Evolutionary conservation across 1,140 invertebrate species (phyloP).

Genomic region (Phymorhynchus buccinoides): DNA sequence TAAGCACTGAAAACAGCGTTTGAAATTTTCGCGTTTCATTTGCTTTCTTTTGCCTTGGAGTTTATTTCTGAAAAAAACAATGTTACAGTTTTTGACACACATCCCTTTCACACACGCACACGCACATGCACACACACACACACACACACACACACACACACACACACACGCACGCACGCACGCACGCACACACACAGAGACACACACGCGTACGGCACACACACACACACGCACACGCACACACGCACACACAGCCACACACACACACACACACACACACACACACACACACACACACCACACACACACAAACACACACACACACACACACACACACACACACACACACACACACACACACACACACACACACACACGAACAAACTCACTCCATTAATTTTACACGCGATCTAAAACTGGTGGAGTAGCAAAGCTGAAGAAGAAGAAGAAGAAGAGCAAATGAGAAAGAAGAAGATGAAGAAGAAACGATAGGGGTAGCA

Average conservation of each 20-base stretch:
- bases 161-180: background rate
- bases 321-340: background rate
- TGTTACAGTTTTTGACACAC: no score
- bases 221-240: slow-evolving; percentile 23
- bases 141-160: background rate
- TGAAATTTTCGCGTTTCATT: no score
- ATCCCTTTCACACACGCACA: background rate
- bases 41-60: no score
- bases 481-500: no score
- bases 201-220: slow-evolving; percentile 2
- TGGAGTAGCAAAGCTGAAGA: no score
- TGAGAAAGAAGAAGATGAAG: no score
- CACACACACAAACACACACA: background rate
- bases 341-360: slow-evolving; percentile 14
- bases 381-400: background rate
- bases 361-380: slow-evolving; percentile 2
- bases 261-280: background rate
- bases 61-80: no score
- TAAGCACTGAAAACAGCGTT: no score
- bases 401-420: no score
- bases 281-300: background rate
- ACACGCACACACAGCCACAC: background rate
- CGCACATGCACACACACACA: background rate
- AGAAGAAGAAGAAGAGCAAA: no score
- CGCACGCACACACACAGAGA: background rate